Base-by-base conservation (phyloP, 2,797 vertebrate species). In the Chelonia mydas region DNA sequence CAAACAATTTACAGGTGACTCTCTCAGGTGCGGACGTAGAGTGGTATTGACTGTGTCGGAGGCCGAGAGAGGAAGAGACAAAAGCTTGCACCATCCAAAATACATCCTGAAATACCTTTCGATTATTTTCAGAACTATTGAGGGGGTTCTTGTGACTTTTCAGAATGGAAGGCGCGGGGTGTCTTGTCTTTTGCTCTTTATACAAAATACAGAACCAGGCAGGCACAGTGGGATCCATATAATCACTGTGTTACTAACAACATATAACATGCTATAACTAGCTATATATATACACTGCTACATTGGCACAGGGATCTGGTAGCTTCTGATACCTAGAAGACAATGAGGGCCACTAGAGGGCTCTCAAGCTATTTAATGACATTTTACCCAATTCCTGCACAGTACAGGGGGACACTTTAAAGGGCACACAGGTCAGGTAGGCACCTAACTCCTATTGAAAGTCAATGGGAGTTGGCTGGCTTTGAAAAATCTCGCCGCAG, bases 361-460 rank as follows among this genome's bases (percentile, higher is more conserved):
- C 27, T 47, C 72, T 27, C 11, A 25, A 47, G 27, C 72, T 47
- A 47, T 76, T 76, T 27, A 76, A 41, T 12, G 11, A 47, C 25
- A 16, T 27, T 13, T 27, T 28, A 76, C 72, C 72, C 41, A 47
- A 15, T 76, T 76, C 25, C 41, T 76, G 37, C 25, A 76, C n/a
- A 37, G 16, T 5, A 25, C 72, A 47, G 23, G 13, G 41, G 11
- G 23, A 76, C 12, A 5, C 25, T 76, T 47, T 76, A 25, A 76
- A 45, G 41, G 72, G 47, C 41, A 47, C 41, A 45, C 23, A 27
- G 15, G 7, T 47, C 25, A 25, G 23, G 41, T 76, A 76, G 41
- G 41, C 79, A 37, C 51, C 27, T 41, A 92, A 79, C 25, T 94
- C 47, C 65, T 89, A 45, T 59, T 94, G 19, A 68, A 88, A 90